A percentile compares a stretch with the other conserved stretches of the same genome.
These are phyloP conservation scores for Typhlomys cinereus DNA, from an alignment of 2,113 vertebrate genomes.

Conservation along the genomic window DNA sequence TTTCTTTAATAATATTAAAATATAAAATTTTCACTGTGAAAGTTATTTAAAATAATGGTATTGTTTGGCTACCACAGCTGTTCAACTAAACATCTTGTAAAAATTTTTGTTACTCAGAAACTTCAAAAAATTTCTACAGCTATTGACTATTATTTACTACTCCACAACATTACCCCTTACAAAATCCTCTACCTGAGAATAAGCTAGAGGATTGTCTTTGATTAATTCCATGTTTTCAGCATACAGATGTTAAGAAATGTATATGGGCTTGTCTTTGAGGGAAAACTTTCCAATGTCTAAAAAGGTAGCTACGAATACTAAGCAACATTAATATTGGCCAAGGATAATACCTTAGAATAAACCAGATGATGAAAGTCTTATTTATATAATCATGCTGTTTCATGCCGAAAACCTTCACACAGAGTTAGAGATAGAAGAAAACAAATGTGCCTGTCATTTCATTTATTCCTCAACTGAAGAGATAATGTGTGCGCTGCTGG, in stretches of 20 bases:
- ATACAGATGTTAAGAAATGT: background rate
- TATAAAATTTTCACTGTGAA: background rate
- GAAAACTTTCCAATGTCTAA: slow-evolving; percentile 64
- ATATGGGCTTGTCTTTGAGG: slow-evolving; percentile 35
- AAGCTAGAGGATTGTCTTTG: background rate
- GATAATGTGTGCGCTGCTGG: background rate
- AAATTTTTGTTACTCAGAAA: slow-evolving; percentile 14
- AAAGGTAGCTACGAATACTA: slow-evolving; percentile 75
- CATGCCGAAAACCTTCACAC: background rate
- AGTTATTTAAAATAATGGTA: background rate
- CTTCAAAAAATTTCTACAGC: background rate
- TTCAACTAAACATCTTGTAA: slow-evolving; percentile 36
- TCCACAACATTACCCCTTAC: background rate
- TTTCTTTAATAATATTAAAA: slow-evolving; percentile 33
- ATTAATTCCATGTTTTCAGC: slow-evolving; percentile 4
- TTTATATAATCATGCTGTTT: background rate
- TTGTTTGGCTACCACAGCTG: background rate
- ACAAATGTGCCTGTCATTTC: background rate
- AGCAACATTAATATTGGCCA: slow-evolving; percentile 27
- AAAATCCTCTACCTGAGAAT: background rate
- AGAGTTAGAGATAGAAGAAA: background rate
- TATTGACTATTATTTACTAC: background rate
- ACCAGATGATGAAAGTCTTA: slow-evolving; percentile 37
- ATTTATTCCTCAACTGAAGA: background rate
- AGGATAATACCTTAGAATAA: slow-evolving; percentile 9